A percentile compares a stretch with the other conserved stretches of the same genome.
These are phyloP conservation scores for Parapsyche elsis DNA, from an alignment of 1,140 invertebrate species.

Conservation along the genomic window DNA sequence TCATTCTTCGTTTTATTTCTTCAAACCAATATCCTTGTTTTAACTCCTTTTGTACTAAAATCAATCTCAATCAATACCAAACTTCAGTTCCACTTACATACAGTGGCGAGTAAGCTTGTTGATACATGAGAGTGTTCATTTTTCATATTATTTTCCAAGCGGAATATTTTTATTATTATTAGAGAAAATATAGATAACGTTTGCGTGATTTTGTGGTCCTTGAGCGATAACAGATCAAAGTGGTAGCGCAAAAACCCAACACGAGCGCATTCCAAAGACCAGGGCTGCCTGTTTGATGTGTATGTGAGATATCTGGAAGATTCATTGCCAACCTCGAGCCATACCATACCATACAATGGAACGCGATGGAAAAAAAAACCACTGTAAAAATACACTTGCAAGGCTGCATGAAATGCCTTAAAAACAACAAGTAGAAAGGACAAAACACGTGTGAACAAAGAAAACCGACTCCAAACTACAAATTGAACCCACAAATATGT, in stretches of 20 bases:
- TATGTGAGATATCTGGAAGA: conserved; percentile 27
- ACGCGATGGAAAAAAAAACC: not conserved
- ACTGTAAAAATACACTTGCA: conserved; percentile 2
- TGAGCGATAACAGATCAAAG: conserved; percentile 29
- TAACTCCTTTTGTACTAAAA: too few species aligned
- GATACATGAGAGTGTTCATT: not conserved
- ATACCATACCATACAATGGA: not conserved
- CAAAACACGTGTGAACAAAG: not conserved
- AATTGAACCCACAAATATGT: too few species aligned
- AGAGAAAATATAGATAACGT: conserved; percentile 2
- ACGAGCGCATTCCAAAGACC: not conserved
- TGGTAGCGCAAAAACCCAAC: conserved; percentile 1
- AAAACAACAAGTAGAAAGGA: not conserved
- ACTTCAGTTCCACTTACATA: too few species aligned
- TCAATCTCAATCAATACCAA: too few species aligned
- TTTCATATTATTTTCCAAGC: not conserved
- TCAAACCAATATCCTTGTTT: too few species aligned
- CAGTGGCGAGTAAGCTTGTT: too few species aligned
- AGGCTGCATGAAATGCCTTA: not conserved
- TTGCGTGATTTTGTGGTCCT: conserved; percentile 30
- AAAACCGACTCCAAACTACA: too few species aligned
- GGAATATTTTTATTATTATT: not conserved
- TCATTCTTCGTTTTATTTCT: too few species aligned
- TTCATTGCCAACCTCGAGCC: conserved; percentile 27
- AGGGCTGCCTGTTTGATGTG: conserved; percentile 16